Percentiles rank a stretch among this genome's conserved stretches.
phyloP scores from a whole-genome alignment of 2,888 invertebrate genomes.

The Lymantria monacha region DNA sequence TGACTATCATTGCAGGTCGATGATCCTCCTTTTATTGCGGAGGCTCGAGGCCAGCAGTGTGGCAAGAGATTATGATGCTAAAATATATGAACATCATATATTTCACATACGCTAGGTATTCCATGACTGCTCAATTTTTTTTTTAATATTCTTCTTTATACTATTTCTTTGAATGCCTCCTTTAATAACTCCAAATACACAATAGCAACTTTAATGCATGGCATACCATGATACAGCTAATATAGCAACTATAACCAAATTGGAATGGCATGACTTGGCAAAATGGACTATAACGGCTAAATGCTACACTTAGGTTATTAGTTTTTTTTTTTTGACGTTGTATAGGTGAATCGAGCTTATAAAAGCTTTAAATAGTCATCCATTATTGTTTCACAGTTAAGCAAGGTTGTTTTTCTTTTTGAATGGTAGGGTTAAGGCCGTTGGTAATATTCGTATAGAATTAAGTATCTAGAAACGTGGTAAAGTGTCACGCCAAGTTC shows the following conservation, averaged over 20 bases:
- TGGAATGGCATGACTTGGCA: slow-evolving; percentile 19
- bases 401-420: too few species aligned
- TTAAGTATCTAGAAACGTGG: too few species aligned
- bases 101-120: too few species aligned
- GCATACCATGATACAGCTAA: slow-evolving; percentile 2
- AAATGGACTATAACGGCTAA: slow-evolving; percentile 3
- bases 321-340: slow-evolving; percentile 5
- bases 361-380: neutral
- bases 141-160: neutral
- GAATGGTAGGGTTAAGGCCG: too few species aligned
- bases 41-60: too few species aligned
- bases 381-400: neutral
- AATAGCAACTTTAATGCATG: slow-evolving; percentile 8
- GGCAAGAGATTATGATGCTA: too few species aligned
- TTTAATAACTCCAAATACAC: slow-evolving; percentile 2
- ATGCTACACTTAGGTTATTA: slow-evolving; percentile 13
- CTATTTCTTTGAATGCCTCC: neutral
- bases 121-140: too few species aligned
- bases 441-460: too few species aligned
- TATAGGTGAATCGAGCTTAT: neutral
- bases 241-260: slow-evolving; percentile 20
- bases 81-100: too few species aligned
- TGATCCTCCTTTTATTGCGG: too few species aligned
- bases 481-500: too few species aligned
- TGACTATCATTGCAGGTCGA: too few species aligned